Conservation (phyloP, 2,888 invertebrate species). For the Oscheius sp. region DNA sequence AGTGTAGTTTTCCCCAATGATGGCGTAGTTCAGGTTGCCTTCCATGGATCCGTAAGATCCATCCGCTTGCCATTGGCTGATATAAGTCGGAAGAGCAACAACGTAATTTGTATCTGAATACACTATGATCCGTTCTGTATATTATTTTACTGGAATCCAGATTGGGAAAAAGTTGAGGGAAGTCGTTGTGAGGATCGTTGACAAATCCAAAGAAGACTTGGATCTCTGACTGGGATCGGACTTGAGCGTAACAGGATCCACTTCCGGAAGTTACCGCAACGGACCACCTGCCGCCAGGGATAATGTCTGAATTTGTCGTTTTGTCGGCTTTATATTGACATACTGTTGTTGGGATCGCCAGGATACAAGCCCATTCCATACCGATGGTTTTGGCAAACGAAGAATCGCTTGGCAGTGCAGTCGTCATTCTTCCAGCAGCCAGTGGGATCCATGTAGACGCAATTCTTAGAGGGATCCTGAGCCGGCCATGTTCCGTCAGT, state of each 20-base stretch:
- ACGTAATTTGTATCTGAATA: conserved; percentile 55
- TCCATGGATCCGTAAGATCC: conserved; percentile 51
- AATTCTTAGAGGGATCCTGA: conserved; percentile 41
- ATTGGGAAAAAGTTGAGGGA: conserved; percentile 52
- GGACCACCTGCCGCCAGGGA: conserved; percentile 62
- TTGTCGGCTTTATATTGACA: not conserved
- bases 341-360: conserved; percentile 45
- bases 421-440: conserved; percentile 49
- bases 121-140: not conserved
- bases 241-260: conserved; percentile 55
- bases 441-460: conserved; percentile 51
- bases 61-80: conserved; percentile 50
- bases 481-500: conserved; percentile 40
- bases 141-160: conserved; percentile 48
- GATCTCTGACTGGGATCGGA: conserved; percentile 62
- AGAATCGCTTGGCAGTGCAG: conserved; percentile 3
- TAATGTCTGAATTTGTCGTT: conserved; percentile 42
- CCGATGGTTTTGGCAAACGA: conserved; percentile 58
- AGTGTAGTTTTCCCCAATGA: conserved; percentile 48
- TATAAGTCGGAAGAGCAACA: conserved; percentile 53
- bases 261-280: conserved; percentile 49
- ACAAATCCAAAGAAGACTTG: conserved; percentile 64
- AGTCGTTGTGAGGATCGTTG: conserved; percentile 57
- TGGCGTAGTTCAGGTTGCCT: conserved; percentile 62
- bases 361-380: conserved; percentile 57